phyloP scores from a whole-genome alignment of 2,797 vertebrate genomes.

The Oreonectes daqikongensis region DNA sequence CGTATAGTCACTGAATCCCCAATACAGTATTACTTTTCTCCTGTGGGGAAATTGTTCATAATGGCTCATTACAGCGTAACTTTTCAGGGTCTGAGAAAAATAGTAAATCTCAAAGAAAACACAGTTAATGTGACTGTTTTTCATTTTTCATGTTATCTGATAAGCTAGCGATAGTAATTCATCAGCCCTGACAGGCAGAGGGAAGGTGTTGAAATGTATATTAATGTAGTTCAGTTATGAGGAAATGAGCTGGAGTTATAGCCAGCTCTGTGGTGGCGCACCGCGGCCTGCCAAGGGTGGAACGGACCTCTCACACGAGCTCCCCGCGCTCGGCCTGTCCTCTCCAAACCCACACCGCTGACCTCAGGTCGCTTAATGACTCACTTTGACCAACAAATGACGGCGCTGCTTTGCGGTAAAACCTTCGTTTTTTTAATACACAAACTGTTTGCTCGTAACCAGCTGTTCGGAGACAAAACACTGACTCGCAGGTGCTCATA shows the following conservation, averaged over 20 bases:
- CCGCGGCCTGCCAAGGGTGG: conserved; percentile 46
- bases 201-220: conserved; percentile 55
- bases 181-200: conserved; percentile 47
- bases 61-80: conserved; percentile 29
- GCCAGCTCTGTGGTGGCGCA: conserved; percentile 41
- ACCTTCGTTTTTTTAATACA: background rate
- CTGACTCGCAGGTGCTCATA: background rate
- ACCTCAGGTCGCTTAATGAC: conserved; percentile 37
- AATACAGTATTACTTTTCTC: conserved; percentile 41
- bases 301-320: conserved; percentile 23
- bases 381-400: conserved; percentile 31
- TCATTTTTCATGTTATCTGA: conserved; percentile 56
- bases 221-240: conserved; percentile 50
- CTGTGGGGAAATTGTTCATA: conserved; percentile 39
- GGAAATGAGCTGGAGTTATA: conserved; percentile 51
- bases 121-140: conserved; percentile 39
- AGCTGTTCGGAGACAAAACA: background rate
- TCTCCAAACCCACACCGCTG: conserved; percentile 42
- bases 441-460: conserved; percentile 1
- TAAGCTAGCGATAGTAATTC: conserved; percentile 53
- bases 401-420: conserved; percentile 26
- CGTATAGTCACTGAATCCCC: conserved; percentile 28
- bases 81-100: conserved; percentile 42
- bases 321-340: conserved; percentile 30
- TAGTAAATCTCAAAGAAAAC: conserved; percentile 49